Evolutionary conservation across 2,888 invertebrate genomes (phyloP).

Genomic region (Hoplodrina ambigua): DNA sequence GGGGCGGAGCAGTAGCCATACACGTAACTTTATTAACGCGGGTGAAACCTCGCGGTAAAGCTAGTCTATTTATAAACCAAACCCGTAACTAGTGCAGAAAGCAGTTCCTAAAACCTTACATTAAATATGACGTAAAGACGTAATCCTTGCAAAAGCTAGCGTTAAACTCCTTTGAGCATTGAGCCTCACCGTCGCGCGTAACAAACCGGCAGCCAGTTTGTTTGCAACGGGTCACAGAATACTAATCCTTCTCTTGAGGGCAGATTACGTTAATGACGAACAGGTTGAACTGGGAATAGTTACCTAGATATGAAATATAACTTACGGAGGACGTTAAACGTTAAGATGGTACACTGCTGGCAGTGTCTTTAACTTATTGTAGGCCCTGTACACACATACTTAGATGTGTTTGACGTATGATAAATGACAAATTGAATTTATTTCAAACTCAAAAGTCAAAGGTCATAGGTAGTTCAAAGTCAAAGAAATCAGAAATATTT

Average conservation of each 20-base stretch:
- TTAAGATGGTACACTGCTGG: no score
- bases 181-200: not conserved
- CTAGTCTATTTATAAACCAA: not conserved
- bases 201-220: slow-evolving; percentile 34
- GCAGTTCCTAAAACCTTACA: not conserved
- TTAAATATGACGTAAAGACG: not conserved
- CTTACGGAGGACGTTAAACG: no score
- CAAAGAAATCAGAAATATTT: no score
- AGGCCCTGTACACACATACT: no score
- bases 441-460: no score
- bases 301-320: slow-evolving; percentile 9
- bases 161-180: slow-evolving; percentile 16
- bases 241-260: slow-evolving; percentile 17
- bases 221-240: slow-evolving; percentile 26
- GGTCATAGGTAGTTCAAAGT: no score
- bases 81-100: not conserved
- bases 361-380: no score
- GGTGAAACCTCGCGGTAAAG: no score
- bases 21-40: no score
- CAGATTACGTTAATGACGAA: slow-evolving; percentile 15
- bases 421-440: no score
- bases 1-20: no score
- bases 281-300: slow-evolving; percentile 19
- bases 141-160: slow-evolving; percentile 4
- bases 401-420: no score